Evolutionary conservation across 2,888 invertebrate genomes (phyloP), one percentile per base, ranked within the genome.

Genomic region (Eilema sororculum): DNA sequence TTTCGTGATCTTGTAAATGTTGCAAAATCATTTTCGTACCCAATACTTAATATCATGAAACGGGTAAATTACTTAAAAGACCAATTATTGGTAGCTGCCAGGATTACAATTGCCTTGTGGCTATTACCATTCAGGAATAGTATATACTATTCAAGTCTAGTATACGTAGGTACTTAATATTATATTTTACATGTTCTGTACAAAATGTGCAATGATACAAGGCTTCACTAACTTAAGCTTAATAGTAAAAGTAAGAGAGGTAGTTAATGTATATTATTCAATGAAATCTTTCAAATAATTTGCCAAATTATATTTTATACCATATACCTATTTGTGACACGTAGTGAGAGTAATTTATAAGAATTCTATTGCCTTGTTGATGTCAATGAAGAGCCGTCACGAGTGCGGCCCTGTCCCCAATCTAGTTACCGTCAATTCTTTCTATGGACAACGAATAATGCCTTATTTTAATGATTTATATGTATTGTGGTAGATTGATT

Each of bases 271-370:
- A 16, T 16, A 33, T 33, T 16, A 1, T 41, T 13, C 41, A 41
- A 2, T 16, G 41, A 41, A 4, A 2, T n/a, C 20, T 20, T n/a
- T 20, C 16, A 20, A 20, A 46, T 20, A n/a, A 8, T 25, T 41
- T 4, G 25, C 46, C 52, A 52, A 56, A 30, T 13, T 56, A 25
- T 77, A 78, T 83, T 76, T 76, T 71, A 78, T 75, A 41, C 67
- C n/a, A n/a, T n/a, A 72, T 72, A 20, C 46, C 10, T 37, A 12
- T 12, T 22, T 69, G 67, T 69, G 80, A 82, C 71, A 67, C 16
- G 75, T 60, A 82, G 78, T 77, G 82, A 82, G 82, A 82, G 41
- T 80, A 70, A 73, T 61, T 79, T 65, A 13, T 65, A 60, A 65
- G 24, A n/a, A 52, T 25, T 46, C n/a, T 12, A 25, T 52, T 37